Evolutionary conservation across 2,113 vertebrate species (phyloP), one percentile per base, ranked within the genome.

Genomic region (Clupea harengus): DNA sequence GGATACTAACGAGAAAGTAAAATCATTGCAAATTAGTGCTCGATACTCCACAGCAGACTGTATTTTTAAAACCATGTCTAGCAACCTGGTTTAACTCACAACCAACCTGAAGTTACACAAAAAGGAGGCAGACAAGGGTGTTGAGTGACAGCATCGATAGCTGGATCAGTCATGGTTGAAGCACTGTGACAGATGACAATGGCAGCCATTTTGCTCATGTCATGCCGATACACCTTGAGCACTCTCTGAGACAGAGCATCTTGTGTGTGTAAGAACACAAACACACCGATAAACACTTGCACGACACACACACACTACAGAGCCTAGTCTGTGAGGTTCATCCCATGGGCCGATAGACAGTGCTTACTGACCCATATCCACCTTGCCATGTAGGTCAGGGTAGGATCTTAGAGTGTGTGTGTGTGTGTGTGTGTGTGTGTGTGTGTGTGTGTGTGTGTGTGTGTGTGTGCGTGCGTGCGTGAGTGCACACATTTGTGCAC

Each of bases 331-430:
- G 28, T 5, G 11, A 15, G 72, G 28, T 32, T 78, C 28, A 78
- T 78, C 25, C 72, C 67, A 10, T 1, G 6, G 72, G 9, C 28
- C 4, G 25, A 78, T 78, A 78, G 72, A 39, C 72, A 39, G 72
- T 15, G 28, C 28, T 86, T 52, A 78, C 32, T 87, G 87, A 81
- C 81, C 89, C 86, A 88, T 75, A 88, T 87, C 87, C 60, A 82
- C 83, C 25, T 60, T n/a, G 83, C 57, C 85, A 85, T 84, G 46
- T 80, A 84, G 87, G 86, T 89, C 86, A 87, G 17, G 13, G 45
- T 17, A 85, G 81, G 84, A 91, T 85, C 83, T 83, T 64, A 87
- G 67, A 3, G 28, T 13, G 28, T 78, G n/a, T 28, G 64, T 28
- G 64, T 67, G 9, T 25, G 60, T 13, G 20, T 25, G 28, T 32